Conservation (phyloP, 2,797 vertebrate genomes). For the Rhynchotus rufescens region DNA sequence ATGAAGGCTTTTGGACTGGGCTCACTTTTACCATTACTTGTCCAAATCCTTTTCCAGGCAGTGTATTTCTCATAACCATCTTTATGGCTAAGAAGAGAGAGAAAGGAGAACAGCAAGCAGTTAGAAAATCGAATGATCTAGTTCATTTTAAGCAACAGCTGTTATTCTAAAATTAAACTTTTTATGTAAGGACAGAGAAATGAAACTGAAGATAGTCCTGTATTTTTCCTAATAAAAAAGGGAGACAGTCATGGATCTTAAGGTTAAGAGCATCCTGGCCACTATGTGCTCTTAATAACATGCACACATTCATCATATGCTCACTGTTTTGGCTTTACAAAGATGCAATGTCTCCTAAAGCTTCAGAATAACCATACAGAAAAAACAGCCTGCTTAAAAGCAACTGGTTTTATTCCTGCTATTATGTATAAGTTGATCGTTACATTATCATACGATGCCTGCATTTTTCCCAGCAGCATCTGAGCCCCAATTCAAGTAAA, state of each 20-base stretch:
- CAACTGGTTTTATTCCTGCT: background rate
- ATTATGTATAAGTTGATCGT: background rate
- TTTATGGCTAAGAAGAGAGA: conserved; percentile 88
- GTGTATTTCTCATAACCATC: conserved; percentile 95
- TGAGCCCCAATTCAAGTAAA: background rate
- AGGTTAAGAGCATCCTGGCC: background rate
- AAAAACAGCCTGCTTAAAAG: background rate
- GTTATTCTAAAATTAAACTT: conserved; percentile 6
- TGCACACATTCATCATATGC: background rate
- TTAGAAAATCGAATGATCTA: background rate
- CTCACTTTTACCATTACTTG: conserved; percentile 96
- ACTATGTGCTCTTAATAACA: background rate
- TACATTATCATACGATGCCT: background rate
- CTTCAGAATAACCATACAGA: background rate
- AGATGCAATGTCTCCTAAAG: background rate
- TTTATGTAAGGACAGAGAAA: background rate
- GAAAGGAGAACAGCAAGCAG: background rate
- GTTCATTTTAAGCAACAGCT: background rate
- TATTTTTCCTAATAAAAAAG: background rate
- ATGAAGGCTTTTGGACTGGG: conserved; percentile 98
- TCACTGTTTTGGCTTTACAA: background rate
- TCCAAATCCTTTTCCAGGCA: conserved; percentile 96
- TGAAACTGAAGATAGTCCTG: background rate
- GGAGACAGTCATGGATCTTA: background rate
- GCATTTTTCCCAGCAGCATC: background rate